Conservation (phyloP, 2,797 vertebrate genomes). For the Neosilurus hyrtlii region DNA sequence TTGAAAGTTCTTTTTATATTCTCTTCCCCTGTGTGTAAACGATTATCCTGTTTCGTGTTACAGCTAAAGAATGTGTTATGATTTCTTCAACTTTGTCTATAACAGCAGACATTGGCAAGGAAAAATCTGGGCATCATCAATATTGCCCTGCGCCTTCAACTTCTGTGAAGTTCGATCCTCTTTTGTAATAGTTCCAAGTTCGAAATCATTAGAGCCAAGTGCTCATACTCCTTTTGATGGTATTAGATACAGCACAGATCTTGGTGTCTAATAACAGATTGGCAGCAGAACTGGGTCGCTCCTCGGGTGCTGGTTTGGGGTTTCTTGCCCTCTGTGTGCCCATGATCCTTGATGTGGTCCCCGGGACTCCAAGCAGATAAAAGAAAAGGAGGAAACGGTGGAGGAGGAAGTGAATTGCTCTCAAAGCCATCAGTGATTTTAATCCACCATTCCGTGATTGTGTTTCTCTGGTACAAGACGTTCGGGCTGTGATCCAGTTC, state of each 20-base stretch:
- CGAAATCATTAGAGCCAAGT: conserved; percentile 57
- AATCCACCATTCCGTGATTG: conserved; percentile 52
- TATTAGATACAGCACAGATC: conserved; percentile 43
- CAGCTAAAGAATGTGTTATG: background rate
- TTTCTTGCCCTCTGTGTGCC: conserved; percentile 50
- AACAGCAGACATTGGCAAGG: background rate
- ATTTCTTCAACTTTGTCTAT: conserved; percentile 15
- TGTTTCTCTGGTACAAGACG: conserved; percentile 20
- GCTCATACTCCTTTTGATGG: conserved; percentile 43
- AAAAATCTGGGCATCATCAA: conserved; percentile 21
- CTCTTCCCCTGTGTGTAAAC: background rate
- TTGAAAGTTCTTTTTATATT: background rate
- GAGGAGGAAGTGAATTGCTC: conserved; percentile 64
- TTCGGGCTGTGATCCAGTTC: conserved; percentile 30
- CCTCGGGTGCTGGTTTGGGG: conserved; percentile 59
- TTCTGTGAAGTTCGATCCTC: conserved; percentile 51
- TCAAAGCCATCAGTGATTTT: conserved; percentile 60
- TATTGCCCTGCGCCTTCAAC: conserved; percentile 43
- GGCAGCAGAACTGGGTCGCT: conserved; percentile 56
- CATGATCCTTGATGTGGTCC: conserved; percentile 63
- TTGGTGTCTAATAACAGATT: conserved; percentile 45
- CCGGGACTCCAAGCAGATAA: conserved; percentile 61
- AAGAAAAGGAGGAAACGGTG: conserved; percentile 61
- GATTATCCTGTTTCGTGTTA: background rate
- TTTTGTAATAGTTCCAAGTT: conserved; percentile 64